Conservation (phyloP, 2,113 vertebrate genomes). For the Poecilia latipinna region DNA sequence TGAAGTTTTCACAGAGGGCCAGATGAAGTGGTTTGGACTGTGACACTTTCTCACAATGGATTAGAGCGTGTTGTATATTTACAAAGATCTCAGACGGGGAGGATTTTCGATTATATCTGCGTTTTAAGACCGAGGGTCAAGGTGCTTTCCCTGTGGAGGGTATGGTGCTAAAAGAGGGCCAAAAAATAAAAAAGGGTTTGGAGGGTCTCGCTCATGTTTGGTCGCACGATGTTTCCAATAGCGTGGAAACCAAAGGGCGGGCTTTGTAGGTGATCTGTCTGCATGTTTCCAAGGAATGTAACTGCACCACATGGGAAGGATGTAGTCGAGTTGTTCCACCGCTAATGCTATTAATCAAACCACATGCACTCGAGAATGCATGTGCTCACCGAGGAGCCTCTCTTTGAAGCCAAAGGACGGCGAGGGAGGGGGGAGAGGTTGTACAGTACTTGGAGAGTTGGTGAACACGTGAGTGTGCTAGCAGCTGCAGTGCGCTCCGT, state of each 20-base stretch:
- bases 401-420: slow-evolving; percentile 46
- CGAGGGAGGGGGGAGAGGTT: not conserved
- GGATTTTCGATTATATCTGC: slow-evolving; percentile 40
- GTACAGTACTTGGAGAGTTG: slow-evolving; percentile 11
- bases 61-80: slow-evolving; percentile 7
- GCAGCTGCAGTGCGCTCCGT: slow-evolving; percentile 54
- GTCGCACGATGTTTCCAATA: slow-evolving; percentile 61
- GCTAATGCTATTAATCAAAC: slow-evolving; percentile 72
- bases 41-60: not conserved
- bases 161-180: not conserved
- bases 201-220: slow-evolving; percentile 33
- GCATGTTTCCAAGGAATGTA: slow-evolving; percentile 61
- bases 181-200: slow-evolving; percentile 8
- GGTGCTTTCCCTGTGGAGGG: slow-evolving; percentile 66
- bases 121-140: slow-evolving; percentile 61
- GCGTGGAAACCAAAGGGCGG: slow-evolving; percentile 12
- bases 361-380: slow-evolving; percentile 46
- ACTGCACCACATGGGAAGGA: slow-evolving; percentile 61
- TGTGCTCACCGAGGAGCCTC: slow-evolving; percentile 28
- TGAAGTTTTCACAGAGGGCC: slow-evolving; percentile 4
- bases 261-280: slow-evolving; percentile 35
- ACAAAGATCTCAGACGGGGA: slow-evolving; percentile 11
- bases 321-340: slow-evolving; percentile 44
- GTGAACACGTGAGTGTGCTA: slow-evolving; percentile 41
- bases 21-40: not conserved